phyloP scores from a whole-genome alignment of 1,140 invertebrate genomes.

The Lanistes nyassanus region DNA sequence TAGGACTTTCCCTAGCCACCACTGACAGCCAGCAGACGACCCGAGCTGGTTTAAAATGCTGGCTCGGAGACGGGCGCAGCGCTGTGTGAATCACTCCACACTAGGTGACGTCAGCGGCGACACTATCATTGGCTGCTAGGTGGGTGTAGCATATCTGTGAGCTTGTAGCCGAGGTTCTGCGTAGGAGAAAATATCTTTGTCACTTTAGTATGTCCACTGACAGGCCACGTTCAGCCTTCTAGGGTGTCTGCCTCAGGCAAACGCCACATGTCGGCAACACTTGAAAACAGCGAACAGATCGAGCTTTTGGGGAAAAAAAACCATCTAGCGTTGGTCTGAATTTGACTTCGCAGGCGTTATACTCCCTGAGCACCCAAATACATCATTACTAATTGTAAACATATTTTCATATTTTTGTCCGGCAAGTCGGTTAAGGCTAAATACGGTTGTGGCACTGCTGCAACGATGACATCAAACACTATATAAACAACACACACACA shows the following conservation, averaged over 20 bases:
- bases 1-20: background rate
- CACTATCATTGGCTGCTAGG: slow-evolving; percentile 1
- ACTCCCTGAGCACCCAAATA: too few relatives aligned
- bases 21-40: slow-evolving; percentile 8
- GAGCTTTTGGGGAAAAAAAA: background rate
- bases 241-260: background rate
- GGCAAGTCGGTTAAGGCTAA: too few relatives aligned
- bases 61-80: background rate
- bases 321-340: too few relatives aligned
- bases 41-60: background rate
- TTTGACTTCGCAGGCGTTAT: too few relatives aligned
- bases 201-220: background rate
- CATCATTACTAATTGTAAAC: too few relatives aligned
- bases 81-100: background rate
- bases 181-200: background rate
- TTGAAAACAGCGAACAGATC: background rate
- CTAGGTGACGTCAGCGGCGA: background rate
- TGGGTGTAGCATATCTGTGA: background rate
- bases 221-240: background rate
- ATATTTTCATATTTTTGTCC: too few relatives aligned
- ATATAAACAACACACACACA: too few relatives aligned
- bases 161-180: background rate
- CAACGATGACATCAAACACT: too few relatives aligned
- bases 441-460: too few relatives aligned
- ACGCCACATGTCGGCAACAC: background rate